Evolutionary conservation across 2,113 vertebrate genomes (phyloP).

Genomic region (Carettochelys insculpta): DNA sequence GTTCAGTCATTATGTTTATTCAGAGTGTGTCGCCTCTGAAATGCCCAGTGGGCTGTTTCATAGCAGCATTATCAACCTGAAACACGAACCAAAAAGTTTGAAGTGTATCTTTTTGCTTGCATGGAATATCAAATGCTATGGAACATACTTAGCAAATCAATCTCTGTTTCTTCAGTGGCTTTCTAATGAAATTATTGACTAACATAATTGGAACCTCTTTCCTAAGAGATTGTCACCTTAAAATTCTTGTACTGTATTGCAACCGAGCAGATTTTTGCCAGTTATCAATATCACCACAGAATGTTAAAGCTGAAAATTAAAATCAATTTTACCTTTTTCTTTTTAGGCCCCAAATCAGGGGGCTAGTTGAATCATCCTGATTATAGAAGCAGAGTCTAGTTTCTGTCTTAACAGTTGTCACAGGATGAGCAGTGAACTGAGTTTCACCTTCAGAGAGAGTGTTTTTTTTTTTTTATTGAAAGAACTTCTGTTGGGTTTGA

Average conservation of each 20-base stretch:
- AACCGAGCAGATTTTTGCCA: rapidly evolving
- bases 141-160: too few species aligned
- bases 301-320: neutral
- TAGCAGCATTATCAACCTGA: neutral
- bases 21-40: rapidly evolving
- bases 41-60: neutral
- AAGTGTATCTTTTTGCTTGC: rapidly evolving
- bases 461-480: neutral
- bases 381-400: neutral
- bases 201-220: neutral
- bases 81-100: neutral
- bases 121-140: neutral
- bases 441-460: slow-evolving; percentile 15
- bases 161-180: rapidly evolving
- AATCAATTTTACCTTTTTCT: neutral
- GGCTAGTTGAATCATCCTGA: neutral
- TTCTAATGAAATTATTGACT: neutral
- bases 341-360: neutral
- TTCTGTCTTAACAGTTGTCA: neutral
- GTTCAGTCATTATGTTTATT: neutral
- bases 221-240: rapidly evolving
- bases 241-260: neutral
- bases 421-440: neutral
- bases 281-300: neutral
- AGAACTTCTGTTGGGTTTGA: neutral